Evolutionary conservation across 2,113 vertebrate species (phyloP).

Genomic region (Stomatorhinus ivindoensis): DNA sequence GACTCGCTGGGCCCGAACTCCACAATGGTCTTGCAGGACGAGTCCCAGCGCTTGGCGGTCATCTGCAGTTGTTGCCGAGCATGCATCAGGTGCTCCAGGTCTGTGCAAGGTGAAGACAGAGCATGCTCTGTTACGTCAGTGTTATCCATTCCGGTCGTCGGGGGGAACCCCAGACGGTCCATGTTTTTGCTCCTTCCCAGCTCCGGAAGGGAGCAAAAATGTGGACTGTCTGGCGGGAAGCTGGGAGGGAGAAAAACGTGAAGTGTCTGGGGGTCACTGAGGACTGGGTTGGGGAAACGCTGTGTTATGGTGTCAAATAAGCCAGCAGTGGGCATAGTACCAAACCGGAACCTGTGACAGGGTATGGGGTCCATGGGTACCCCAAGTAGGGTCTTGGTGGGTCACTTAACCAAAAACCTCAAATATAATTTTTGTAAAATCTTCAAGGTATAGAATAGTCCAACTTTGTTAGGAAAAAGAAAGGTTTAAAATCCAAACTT

Average conservation of each 20-base stretch:
- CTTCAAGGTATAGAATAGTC: background rate
- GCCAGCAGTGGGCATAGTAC: background rate
- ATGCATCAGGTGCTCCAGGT: slow-evolving; percentile 91
- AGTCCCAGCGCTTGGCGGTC: slow-evolving; percentile 93
- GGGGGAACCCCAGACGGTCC: background rate
- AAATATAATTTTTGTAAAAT: background rate
- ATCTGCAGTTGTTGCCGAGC: slow-evolving; percentile 90
- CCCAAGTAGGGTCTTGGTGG: background rate
- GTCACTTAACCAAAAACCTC: background rate
- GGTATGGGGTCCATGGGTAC: background rate
- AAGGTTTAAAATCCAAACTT: background rate
- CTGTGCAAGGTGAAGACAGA: slow-evolving; percentile 46
- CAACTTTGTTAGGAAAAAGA: background rate
- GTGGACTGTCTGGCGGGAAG: background rate
- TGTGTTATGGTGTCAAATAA: background rate
- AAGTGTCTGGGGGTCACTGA: background rate
- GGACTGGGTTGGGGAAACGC: background rate
- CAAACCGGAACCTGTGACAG: background rate
- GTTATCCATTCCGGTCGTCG: background rate
- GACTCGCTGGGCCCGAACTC: slow-evolving; percentile 90
- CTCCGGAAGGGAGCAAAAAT: background rate
- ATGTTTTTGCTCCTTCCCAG: background rate
- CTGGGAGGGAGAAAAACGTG: background rate
- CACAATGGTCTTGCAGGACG: slow-evolving; percentile 90
- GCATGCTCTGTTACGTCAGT: background rate